Base-by-base conservation (phyloP, 2,888 invertebrate genomes). In the Hypomecis punctinalis region DNA sequence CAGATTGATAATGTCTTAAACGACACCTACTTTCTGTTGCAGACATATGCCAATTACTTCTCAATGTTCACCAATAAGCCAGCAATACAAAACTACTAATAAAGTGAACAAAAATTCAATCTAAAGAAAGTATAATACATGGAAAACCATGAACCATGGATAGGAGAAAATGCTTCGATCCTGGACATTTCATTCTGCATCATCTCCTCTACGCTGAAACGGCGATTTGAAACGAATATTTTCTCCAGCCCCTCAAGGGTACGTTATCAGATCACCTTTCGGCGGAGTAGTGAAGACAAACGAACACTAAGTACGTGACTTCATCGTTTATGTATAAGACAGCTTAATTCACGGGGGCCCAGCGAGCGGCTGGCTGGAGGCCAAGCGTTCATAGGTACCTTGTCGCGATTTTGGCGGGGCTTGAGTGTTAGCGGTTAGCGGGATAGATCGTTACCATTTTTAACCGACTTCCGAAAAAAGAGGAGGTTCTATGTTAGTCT, bases 301-400 rank as follows among this genome's bases (percentile, higher is more conserved):
- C 65, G 65, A 57, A 66, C 61, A 42, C 40, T 65, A 52, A 47
- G 55, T 47, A 69, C 63, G 63, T 53, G 35, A 66, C 49, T 58
- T 66, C 64, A 72, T 76, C 63, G 71, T 63, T 78, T 74, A 74
- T 76, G 73, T 73, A 75, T 75, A 73, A 74, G 54, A 73, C 72
- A 74, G 73, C 72, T 79, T 78, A 77, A 79, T 79, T 76, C 77
- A 64, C 67, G 57, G 63, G 69, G 71, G 70, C 67, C 73, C 70
- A 66, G 70, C 47, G 64, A 67, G 54, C 42, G 63, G 48, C 74
- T 81, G 80, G 77, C 77, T 63, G 36, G 65, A 75, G 72, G 79
- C 81, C 81, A 81, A 80, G 58, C 66, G 67, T 62, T 52, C 40
- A 66, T 71, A n/a, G n/a, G n/a, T n/a, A 68, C 56, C 51, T 61